Evolutionary conservation across 2,888 invertebrate species (phyloP), one percentile per base, ranked within the genome.

Genomic region (Hirudinaria manillensis): DNA sequence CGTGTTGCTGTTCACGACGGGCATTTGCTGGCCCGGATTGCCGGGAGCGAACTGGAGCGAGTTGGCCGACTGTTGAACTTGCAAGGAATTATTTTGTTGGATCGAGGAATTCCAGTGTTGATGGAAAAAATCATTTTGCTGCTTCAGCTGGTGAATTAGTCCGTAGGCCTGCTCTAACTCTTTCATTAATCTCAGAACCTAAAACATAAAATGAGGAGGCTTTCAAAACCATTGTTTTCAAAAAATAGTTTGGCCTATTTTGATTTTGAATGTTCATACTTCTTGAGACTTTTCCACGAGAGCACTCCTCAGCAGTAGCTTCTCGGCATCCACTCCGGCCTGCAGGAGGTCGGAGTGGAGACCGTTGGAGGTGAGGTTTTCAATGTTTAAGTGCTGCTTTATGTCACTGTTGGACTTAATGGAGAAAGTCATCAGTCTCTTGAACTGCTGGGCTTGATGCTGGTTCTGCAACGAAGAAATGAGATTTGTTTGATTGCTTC

Each of bases 251-350:
- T 53, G 19, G 45, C 45, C 45, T 1, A 45, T 45, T 7, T 2
- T 45, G 10, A 45, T 16, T 45, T 45, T 45, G 45, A 45, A 45
- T 45, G 16, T 7, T 10, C 68, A 7, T n/a, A 79, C 80, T 70
- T 80, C 79, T 75, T 80, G 79, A 16, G 79, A 78, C 74, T 80
- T 80, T 72, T 80, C 80, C 2, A 78, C 77, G 19, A 80, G 76
- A n/a, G 79, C 79, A 16, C 68, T 76, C 36, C 78, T 72, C 68
- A 80, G 75, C 27, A 79, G 78, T 55, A 75, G 68, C 55, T 78
- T 66, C 67, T 80, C 79, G 27, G 76, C 77, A 68, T 80, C 79
- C 21, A 79, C 67, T 45, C 38, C 38, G 2, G 56, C 36, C 65
- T 56, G 68, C 34, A 68, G 6, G 7, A 68, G 32, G 32, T 68